Evolutionary conservation across 2,888 invertebrate species (phyloP), one percentile per base, ranked within the genome.

Genomic region (Melinaea menophilus): DNA sequence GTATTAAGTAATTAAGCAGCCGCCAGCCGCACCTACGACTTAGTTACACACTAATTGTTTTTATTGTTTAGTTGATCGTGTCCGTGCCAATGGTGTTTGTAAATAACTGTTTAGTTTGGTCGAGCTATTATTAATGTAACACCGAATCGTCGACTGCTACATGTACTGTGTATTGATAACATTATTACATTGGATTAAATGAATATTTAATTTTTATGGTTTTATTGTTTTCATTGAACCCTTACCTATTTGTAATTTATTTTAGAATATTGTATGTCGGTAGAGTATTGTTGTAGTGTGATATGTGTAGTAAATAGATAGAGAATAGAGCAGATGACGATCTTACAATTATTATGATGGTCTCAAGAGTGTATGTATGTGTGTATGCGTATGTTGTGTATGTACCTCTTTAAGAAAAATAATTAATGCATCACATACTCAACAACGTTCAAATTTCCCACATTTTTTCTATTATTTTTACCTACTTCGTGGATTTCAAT

Each of bases 41-140:
- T 74, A 75, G 78, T 69, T 72, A 75, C 66, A 73, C 75, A 74
- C 72, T 78, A 75, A 76, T 78, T 71, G 68, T 70, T 75, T 73
- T 67, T 71, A 72, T 77, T 75, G 77, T 75, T 76, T 70, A 73
- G 78, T 78, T 81, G 77, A 77, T 77, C 70, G 63, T 82, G 84
- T 84, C 82, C 80, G 90, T 88, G 89, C 88, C 88, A 88, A 88
- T 83, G 70, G 79, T 82, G 72, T 73, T 71, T 69, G 76, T 77
- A 79, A 74, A 78, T 78, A 76, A 74, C 69, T 51, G 3, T 64
- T 63, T 65, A 67, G 69, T 64, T 54, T 59, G 59, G 55, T 55
- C 57, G 61, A 57, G 60, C 63, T 64, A 60, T 58, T 45, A 58
- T 59, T 61, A 64, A 63, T 67, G 64, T 65, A 66, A 65, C 58